Base-by-base conservation (phyloP, 2,113 vertebrate species). In the Myocastor coypus region DNA sequence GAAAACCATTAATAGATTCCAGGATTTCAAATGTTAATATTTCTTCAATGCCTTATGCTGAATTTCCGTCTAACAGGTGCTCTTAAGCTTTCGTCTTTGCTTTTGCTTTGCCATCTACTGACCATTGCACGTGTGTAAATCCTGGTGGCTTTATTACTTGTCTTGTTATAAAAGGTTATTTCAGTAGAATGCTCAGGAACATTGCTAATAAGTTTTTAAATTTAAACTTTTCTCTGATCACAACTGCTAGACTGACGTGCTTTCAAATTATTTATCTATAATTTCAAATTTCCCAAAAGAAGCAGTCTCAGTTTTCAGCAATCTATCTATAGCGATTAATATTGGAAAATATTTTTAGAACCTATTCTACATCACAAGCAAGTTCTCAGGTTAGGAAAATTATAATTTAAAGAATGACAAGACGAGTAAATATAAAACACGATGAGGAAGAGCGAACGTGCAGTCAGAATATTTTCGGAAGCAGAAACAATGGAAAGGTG, bases 241-340 rank as follows among this genome's bases (percentile, higher is more conserved):
- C 52, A 96, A 42, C 1, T 83, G 59, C 12, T n/a, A 77, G n/a
- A 83, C 17, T 91, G 91, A 90, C 10, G 77, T 9, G 19, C 28
- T 95, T 96, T 97, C 30, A 89, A 94, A 50, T 89, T 96, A 86
- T 82, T 34, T 82, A 40, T 63, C 20, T 63, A 0, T 89, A 73
- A 97, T 95, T 94, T 94, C 17, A 59, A 94, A 86, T 84, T 95
- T 97, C 77, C 92, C 80, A 86, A 71, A 83, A 90, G 87, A 96
- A 91, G 59, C 7, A 92, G 0, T 50, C 86, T 88, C 42, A 92
- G 40, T 91, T 92, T 91, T 89, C 42, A 91, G 42, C 11, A 86
- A 96, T 75, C 68, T 83, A 77, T 52, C 68, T 80, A 84, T 42
- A 57, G 20, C 57, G 86, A 94, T 82, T 94, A 90, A 78, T 83